A percentile compares a stretch with the other conserved stretches of the same genome.
Conservation (phyloP, 2,113 vertebrate species). For the Reinhardtius hippoglossoides region DNA sequence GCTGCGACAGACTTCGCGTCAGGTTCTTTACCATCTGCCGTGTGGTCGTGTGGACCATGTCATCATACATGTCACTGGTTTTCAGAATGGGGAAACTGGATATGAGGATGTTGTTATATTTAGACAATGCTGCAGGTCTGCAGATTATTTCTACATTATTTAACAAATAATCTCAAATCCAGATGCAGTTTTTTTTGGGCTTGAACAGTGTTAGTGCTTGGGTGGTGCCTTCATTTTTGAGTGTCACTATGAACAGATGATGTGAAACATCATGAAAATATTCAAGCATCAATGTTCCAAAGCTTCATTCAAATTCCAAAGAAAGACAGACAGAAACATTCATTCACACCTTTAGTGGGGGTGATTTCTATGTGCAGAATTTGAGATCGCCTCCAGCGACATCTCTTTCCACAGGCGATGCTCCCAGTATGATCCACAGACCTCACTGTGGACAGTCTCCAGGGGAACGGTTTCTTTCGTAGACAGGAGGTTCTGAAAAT, state of each 20-base stretch:
- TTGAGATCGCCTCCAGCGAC: background rate
- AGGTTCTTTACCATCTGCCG: constrained; percentile 66
- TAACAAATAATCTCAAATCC: background rate
- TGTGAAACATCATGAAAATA: background rate
- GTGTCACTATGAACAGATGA: background rate
- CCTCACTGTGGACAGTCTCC: background rate
- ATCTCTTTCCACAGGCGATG: background rate
- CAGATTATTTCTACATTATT: constrained; percentile 10
- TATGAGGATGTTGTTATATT: background rate
- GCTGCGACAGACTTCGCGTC: constrained; percentile 49
- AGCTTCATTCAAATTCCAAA: background rate
- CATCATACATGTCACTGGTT: constrained; percentile 41
- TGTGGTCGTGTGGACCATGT: constrained; percentile 34
- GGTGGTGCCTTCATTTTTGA: background rate
- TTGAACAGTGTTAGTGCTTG: background rate
- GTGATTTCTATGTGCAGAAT: background rate
- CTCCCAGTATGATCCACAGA: background rate
- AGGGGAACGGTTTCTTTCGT: background rate
- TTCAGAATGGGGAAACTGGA: constrained; percentile 20
- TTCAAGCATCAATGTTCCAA: background rate
- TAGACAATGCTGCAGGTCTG: constrained; percentile 13
- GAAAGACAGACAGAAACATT: background rate
- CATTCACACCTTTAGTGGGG: background rate
- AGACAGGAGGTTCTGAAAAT: background rate
- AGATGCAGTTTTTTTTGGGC: background rate